Evolutionary conservation across 1,140 invertebrate species (phyloP).

Genomic region (Zaprionus inermis): DNA sequence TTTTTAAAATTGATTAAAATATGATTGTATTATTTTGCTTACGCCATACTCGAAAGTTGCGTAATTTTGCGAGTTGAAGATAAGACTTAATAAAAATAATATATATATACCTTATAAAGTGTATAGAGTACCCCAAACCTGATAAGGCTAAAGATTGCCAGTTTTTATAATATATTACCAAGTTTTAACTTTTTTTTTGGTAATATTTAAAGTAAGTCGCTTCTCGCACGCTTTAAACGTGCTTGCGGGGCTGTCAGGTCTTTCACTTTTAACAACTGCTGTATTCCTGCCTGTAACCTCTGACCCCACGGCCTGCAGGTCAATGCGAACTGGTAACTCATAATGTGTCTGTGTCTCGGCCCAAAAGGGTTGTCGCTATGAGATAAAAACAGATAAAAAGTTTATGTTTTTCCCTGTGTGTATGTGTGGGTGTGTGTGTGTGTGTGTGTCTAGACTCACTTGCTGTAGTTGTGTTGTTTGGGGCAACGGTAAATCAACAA

Average conservation of each 20-base stretch:
- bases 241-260: background rate
- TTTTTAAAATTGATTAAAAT: no score
- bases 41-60: background rate
- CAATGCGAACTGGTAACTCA: background rate
- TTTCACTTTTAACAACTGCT: background rate
- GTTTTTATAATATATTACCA: background rate
- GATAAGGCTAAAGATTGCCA: background rate
- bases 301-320: conserved; percentile 19
- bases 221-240: background rate
- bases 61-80: background rate
- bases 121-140: no score
- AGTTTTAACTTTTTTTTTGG: background rate
- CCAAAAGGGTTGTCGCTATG: conserved; percentile 19
- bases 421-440: background rate
- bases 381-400: conserved; percentile 14
- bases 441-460: conserved; percentile 16
- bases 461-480: conserved; percentile 45
- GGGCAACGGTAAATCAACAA: conserved; percentile 50
- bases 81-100: no score
- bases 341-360: conserved; percentile 13
- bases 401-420: background rate
- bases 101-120: no score
- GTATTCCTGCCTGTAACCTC: conserved; percentile 8
- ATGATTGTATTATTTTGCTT: background rate
- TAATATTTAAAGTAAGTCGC: no score